These are phyloP conservation scores for Thalpophila matura DNA, from an alignment of 2,888 invertebrate genomes.

Conservation along the genomic window DNA sequence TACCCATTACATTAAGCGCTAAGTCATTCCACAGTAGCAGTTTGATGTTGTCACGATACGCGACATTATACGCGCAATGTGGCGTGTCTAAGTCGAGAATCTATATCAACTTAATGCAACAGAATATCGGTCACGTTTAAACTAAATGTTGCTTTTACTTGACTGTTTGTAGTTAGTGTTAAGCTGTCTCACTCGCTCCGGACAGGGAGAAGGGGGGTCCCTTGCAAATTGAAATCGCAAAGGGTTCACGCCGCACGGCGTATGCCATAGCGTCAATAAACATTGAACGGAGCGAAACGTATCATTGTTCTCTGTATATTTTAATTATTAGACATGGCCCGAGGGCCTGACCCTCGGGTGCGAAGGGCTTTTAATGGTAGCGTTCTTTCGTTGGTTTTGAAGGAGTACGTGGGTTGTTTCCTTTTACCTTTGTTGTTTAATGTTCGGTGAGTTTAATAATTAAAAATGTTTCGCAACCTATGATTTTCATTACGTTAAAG, in stretches of 20 bases:
- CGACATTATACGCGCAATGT: slow-evolving; percentile 60
- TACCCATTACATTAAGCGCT: slow-evolving; percentile 50
- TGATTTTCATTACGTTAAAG: slow-evolving; percentile 54
- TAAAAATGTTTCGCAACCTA: slow-evolving; percentile 54
- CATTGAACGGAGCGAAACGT: slow-evolving; percentile 84
- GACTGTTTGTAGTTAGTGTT: slow-evolving; percentile 56
- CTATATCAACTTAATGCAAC: slow-evolving; percentile 59
- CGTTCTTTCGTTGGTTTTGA: slow-evolving; percentile 69
- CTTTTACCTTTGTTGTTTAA: slow-evolving; percentile 70
- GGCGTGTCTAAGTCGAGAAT: slow-evolving; percentile 55
- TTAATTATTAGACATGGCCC: slow-evolving; percentile 84
- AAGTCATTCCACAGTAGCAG: slow-evolving; percentile 53
- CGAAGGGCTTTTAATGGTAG: slow-evolving; percentile 72
- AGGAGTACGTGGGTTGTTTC: slow-evolving; percentile 56
- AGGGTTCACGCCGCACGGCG: slow-evolving; percentile 77
- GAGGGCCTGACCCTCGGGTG: slow-evolving; percentile 74
- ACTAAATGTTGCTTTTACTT: slow-evolving; percentile 57
- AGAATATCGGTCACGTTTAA: slow-evolving; percentile 59
- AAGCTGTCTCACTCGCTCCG: slow-evolving; percentile 36
- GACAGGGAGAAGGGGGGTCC: slow-evolving; percentile 57
- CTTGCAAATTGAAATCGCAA: slow-evolving; percentile 86
- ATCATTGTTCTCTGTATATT: slow-evolving; percentile 88
- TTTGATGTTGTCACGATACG: slow-evolving; percentile 55
- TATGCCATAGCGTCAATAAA: slow-evolving; percentile 81
- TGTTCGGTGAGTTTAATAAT: slow-evolving; percentile 55